phyloP scores from a whole-genome alignment of 2,888 invertebrate species.

The Prosapia bicincta region DNA sequence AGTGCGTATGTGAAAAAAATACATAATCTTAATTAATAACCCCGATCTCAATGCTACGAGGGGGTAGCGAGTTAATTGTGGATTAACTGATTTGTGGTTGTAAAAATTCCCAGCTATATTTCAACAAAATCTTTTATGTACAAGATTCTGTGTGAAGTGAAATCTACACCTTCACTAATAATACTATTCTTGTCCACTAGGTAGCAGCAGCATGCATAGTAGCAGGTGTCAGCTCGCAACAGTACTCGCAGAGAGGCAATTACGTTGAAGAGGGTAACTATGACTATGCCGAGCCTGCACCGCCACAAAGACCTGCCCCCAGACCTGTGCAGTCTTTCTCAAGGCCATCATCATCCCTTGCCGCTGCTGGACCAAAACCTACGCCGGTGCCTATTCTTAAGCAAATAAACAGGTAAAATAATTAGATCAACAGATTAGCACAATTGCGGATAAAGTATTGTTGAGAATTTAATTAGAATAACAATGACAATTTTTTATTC shows the following conservation, averaged over 20 bases:
- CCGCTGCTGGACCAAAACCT: conserved; percentile 46
- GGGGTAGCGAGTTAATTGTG: too few relatives aligned
- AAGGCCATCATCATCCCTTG: conserved; percentile 29
- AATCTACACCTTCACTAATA: not conserved
- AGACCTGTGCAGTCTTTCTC: conserved; percentile 15
- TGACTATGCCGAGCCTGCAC: conserved; percentile 32
- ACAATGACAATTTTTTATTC: too few relatives aligned
- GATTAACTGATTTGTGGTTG: too few relatives aligned
- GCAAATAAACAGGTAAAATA: conserved; percentile 75
- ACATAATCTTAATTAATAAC: too few relatives aligned
- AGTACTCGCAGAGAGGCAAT: conserved; percentile 23
- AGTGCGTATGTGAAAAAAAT: too few relatives aligned
- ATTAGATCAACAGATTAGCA: too few relatives aligned
- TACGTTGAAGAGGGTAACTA: conserved; percentile 33
- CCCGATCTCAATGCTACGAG: too few relatives aligned
- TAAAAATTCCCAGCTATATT: too few relatives aligned
- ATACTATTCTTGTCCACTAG: conserved; percentile 10
- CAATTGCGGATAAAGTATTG: too few relatives aligned
- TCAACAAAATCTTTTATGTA: not conserved
- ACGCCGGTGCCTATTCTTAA: conserved; percentile 77
- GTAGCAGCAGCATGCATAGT: conserved; percentile 17
- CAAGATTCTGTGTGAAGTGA: not conserved
- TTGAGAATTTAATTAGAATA: too few relatives aligned
- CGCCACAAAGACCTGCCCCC: conserved; percentile 19
- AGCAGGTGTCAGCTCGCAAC: not conserved